A percentile compares a stretch with the other conserved stretches of the same genome.
Evolutionary conservation across 2,797 vertebrate genomes (phyloP).

Genomic region (Phrynocephalus forsythii): DNA sequence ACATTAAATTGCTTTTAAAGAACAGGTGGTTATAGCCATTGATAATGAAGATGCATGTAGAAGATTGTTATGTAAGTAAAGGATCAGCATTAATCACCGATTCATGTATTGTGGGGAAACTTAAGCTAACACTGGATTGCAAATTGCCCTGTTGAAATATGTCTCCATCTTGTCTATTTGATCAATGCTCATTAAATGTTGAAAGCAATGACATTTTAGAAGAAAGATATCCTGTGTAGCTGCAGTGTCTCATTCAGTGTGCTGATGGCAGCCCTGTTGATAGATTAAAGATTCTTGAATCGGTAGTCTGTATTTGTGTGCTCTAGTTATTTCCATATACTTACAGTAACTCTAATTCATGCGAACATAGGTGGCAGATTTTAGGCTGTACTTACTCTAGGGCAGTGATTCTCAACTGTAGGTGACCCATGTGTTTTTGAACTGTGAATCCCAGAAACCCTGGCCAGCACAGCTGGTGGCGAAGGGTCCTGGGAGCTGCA

Average conservation of each 20-base stretch:
- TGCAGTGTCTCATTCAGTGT: not conserved
- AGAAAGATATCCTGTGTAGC: not conserved
- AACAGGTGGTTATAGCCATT: slow-evolving; percentile 18
- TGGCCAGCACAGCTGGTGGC: no score
- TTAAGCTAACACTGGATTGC: slow-evolving; percentile 63
- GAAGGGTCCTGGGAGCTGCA: no score
- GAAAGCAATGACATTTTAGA: slow-evolving; percentile 29
- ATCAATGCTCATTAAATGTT: slow-evolving; percentile 48
- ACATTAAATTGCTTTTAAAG: slow-evolving; percentile 48
- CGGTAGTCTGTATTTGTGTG: not conserved
- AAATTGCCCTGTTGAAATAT: slow-evolving; percentile 48
- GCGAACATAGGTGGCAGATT: not conserved
- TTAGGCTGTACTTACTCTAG: not conserved
- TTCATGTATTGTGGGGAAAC: slow-evolving; percentile 65
- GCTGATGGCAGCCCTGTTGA: not conserved
- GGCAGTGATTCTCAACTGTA: no score
- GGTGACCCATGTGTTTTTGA: no score
- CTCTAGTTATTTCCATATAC: not conserved
- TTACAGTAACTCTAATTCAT: not conserved
- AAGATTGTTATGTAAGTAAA: slow-evolving; percentile 57
- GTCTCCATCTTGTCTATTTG: slow-evolving; percentile 33
- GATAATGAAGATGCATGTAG: slow-evolving; percentile 63
- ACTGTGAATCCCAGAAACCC: no score
- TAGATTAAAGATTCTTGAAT: not conserved
- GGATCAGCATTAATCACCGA: slow-evolving; percentile 60